Evolutionary conservation across 2,113 vertebrate genomes (phyloP).

Genomic region (Hydrochoerus hydrochaeris): DNA sequence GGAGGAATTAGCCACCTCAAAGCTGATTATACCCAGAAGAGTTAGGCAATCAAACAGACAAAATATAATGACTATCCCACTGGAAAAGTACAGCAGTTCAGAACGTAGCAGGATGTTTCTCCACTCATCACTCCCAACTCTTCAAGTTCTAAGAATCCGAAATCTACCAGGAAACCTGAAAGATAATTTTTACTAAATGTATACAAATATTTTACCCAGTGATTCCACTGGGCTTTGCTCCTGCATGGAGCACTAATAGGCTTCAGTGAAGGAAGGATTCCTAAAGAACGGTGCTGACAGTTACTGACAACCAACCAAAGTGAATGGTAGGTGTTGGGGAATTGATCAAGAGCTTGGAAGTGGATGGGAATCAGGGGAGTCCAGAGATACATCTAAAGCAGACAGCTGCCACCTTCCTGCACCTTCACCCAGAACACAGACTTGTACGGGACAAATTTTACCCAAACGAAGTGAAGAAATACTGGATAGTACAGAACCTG

Average conservation of each 20-base stretch:
- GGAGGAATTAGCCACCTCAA: neutral
- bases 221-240: neutral
- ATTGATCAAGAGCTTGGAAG: neutral
- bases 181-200: constrained; percentile 14
- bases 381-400: neutral
- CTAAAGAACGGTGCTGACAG: accelerated
- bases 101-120: neutral
- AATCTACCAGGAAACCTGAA: neutral
- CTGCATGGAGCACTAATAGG: neutral
- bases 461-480: neutral
- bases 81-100: neutral
- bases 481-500: neutral
- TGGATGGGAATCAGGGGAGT: neutral
- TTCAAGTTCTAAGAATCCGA: neutral
- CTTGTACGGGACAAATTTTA: neutral
- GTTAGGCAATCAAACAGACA: neutral
- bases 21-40: neutral
- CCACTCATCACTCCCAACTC: neutral
- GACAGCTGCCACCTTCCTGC: neutral
- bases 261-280: neutral
- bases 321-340: no score
- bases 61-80: neutral
- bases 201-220: neutral
- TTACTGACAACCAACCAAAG: neutral
- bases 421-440: neutral